Evolutionary conservation across 2,113 vertebrate genomes (phyloP), one percentile per base, ranked within the genome.

Genomic region (Empidonax traillii): DNA sequence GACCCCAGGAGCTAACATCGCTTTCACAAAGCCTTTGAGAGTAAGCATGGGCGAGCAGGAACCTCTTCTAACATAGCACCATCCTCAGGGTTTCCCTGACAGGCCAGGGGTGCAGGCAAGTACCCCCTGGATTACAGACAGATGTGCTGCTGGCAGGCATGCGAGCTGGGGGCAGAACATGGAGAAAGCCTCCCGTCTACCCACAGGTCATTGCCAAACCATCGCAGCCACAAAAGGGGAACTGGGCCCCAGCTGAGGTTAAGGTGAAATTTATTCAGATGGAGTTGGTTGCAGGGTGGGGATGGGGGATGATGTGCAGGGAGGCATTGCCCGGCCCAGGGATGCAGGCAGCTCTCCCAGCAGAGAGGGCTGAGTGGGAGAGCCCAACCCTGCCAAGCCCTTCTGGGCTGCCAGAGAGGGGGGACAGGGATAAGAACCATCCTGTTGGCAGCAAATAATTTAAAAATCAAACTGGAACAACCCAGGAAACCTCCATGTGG

Each of bases 191-290:
- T 90, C 49, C 6, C 0, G 24, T 19, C 35, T 52, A 31, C n/a
- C 22, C 35, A 3, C 49, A 51, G 61, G 31, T 73, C 71, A 87
- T 41, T 85, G 91, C 87, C 87, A 94, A 92, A 88, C 66, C 80
- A 59, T 30, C 0, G 0, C 68, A 77, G 72, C 89, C 52, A 10
- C 87, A 74, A 73, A 75, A 95, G 55, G 55, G 85, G 83, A 88
- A 90, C 61, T 1, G 6, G 43, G 66, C 75, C 65, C 35, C 10
- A 2, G 30, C 8, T 82, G 87, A 27, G 82, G 87, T 94, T 90
- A 94, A 95, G 94, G 96, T 96, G 96, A 97, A 97, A 97, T 93
- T 91, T 94, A 85, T 88, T 96, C 89, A 96, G 86, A 93, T 71
- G 82, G 91, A 90, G 43, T 19, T 37, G 39, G 53, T 17, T 49